Evolutionary conservation across 2,113 vertebrate genomes (phyloP).

Genomic region (Aldabrachelys gigantea): DNA sequence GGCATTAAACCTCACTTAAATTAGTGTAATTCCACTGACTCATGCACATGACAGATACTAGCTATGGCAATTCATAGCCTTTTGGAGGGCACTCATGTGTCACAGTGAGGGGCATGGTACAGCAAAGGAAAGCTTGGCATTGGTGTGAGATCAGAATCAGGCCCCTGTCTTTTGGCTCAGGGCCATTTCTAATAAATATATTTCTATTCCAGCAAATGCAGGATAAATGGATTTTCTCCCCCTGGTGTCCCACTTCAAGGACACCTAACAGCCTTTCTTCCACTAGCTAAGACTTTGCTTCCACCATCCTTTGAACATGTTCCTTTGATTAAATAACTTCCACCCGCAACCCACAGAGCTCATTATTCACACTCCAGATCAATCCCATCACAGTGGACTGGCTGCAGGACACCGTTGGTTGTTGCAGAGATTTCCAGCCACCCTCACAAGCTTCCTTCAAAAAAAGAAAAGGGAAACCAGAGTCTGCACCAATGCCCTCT

Average conservation of each 20-base stretch:
- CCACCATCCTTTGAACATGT: conserved; percentile 9
- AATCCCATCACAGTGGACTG: neutral
- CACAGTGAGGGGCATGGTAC: neutral
- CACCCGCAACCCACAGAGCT: neutral
- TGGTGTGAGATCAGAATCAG: neutral
- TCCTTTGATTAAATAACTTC: neutral
- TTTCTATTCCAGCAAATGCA: neutral
- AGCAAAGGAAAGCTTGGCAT: neutral
- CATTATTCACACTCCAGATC: neutral
- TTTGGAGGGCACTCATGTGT: neutral
- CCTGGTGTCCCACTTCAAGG: conserved; percentile 19
- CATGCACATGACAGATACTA: neutral
- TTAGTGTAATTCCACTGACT: neutral
- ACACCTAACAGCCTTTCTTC: conserved; percentile 39
- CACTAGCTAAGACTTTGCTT: neutral
- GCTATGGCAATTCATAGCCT: neutral
- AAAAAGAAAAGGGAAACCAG: rapidly evolving
- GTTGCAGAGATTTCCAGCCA: neutral
- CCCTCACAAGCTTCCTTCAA: neutral
- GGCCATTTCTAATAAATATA: conserved; percentile 23
- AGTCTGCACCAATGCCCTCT: neutral
- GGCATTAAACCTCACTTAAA: neutral
- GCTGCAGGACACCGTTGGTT: neutral
- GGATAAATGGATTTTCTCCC: conserved; percentile 9
- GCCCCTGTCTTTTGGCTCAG: neutral